These are phyloP conservation scores for Melieria omissa DNA, from an alignment of 2,888 invertebrate species.

Conservation along the genomic window DNA sequence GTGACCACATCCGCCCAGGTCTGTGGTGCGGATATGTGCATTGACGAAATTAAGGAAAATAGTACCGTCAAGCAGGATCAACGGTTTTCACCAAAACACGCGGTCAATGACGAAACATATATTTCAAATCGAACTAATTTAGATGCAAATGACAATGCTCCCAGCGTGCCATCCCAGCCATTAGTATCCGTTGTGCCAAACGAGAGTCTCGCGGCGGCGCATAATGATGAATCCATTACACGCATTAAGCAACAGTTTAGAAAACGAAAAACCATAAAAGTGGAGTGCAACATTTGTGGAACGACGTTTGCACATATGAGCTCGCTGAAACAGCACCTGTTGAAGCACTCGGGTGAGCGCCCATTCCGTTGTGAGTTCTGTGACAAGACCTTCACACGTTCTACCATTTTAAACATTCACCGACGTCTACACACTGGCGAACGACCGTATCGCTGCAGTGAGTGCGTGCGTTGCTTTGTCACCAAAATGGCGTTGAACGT, in stretches of 20 bases:
- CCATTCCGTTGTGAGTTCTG: conserved; percentile 48
- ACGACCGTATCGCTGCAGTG: conserved; percentile 45
- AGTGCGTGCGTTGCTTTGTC: conserved; percentile 43
- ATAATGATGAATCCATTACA: too few species aligned
- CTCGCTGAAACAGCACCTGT: conserved; percentile 44
- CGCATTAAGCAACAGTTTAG: too few species aligned
- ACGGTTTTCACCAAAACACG: too few species aligned
- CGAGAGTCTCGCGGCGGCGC: too few species aligned
- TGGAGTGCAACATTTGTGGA: conserved; percentile 48
- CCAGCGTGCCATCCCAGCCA: too few species aligned
- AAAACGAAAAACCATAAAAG: conserved; percentile 21
- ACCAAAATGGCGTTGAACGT: conserved; percentile 46
- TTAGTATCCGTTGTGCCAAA: too few species aligned
- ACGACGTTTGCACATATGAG: conserved; percentile 44
- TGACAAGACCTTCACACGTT: conserved; percentile 44
- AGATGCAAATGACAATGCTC: too few species aligned
- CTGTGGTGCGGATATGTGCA: too few species aligned
- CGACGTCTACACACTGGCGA: conserved; percentile 46
- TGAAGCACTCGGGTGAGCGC: conserved; percentile 46
- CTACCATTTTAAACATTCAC: conserved; percentile 46
- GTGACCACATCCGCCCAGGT: neutral
- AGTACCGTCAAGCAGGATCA: neutral
- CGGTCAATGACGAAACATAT: too few species aligned
- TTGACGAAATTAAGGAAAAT: neutral
- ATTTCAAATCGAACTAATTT: too few species aligned